Evolutionary conservation across 35 echinoderm and acorn worm genomes (phyloP).

Genomic region (Hemicentrotus pulcherrimus): DNA sequence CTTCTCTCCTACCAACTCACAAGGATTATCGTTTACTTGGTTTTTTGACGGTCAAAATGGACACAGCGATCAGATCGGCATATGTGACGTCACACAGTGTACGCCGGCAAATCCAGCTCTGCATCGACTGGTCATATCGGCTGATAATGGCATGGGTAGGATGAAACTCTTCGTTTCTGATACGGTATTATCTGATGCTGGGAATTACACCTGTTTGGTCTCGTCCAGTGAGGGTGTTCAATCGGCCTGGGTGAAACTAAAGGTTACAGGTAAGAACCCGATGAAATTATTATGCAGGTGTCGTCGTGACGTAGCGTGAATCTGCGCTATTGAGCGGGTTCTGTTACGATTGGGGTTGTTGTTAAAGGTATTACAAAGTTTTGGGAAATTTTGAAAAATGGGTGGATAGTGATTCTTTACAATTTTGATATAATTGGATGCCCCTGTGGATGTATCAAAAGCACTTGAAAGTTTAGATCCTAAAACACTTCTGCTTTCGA

Average conservation of each 20-base stretch:
- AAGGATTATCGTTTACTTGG: neutral
- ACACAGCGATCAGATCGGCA: neutral
- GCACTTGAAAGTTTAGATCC: too few relatives aligned
- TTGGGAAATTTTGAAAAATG: too few relatives aligned
- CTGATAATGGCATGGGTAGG: neutral
- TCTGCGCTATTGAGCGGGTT: too few relatives aligned
- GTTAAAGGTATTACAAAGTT: too few relatives aligned
- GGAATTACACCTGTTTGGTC: neutral
- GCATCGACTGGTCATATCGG: neutral
- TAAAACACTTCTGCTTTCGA: too few relatives aligned
- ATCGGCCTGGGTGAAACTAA: neutral
- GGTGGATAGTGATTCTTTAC: too few relatives aligned
- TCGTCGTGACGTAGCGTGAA: too few relatives aligned
- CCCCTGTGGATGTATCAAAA: too few relatives aligned
- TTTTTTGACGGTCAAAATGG: neutral
- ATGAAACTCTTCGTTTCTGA: neutral
- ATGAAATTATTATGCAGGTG: too few relatives aligned
- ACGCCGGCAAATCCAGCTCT: neutral
- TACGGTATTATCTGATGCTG: neutral
- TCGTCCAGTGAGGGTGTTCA: neutral
- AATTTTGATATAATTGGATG: too few relatives aligned
- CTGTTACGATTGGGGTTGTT: too few relatives aligned
- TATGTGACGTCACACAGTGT: neutral
- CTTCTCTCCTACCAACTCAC: neutral
- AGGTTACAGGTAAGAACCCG: neutral